Base-by-base conservation (phyloP, 2,888 invertebrate species). In the Epinotia nisella region DNA sequence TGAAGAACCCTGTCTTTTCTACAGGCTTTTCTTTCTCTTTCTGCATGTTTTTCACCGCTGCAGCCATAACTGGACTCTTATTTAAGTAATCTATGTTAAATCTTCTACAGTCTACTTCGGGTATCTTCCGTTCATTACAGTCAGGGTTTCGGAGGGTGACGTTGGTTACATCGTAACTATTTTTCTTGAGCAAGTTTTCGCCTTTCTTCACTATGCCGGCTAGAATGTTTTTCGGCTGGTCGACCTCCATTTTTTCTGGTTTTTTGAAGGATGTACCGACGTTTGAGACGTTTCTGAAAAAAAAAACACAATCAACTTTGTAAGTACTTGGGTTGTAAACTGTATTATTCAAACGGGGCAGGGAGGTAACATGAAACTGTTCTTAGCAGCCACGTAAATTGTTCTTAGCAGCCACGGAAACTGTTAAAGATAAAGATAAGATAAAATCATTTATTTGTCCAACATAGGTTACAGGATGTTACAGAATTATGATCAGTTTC, bases 1-100 rank as follows among this genome's bases (percentile, higher is more conserved):
- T 83, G 78, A 93, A 91, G 76, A 92, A 93, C 1, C 84, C 85
- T 0, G 85, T 75, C 64, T 90, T 91, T n/a, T 91, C 91, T 0
- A 69, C 78, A 0, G 79, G 76, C 71, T 88, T 87, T 2, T 81
- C 82, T 3, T 80, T 76, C 51, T 68, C 78, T 70, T 87, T 91
- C 0, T 85, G 80, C 7, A 90, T 83, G 71, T 88, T 88, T 53
- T 87, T 88, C 13, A 87, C 78, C 0, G 84, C 86, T 1, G 84
- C 82, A 0, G 87, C 85, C 83, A 87, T 85, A 0, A 87, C 62
- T 0, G 87, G 82, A 5, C 80, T 86, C 49, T 80, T 85, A 0
- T 81, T 86, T 0, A 89, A 55, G n/a, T 84, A 83, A 59, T 90
- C 87, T 9, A 90, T 90, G 66, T 90, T 90, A 75, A 80, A 89